A percentile compares a stretch with the other conserved stretches of the same genome.
phyloP scores from a whole-genome alignment of 2,797 vertebrate species.

The Chrosomus eos region DNA sequence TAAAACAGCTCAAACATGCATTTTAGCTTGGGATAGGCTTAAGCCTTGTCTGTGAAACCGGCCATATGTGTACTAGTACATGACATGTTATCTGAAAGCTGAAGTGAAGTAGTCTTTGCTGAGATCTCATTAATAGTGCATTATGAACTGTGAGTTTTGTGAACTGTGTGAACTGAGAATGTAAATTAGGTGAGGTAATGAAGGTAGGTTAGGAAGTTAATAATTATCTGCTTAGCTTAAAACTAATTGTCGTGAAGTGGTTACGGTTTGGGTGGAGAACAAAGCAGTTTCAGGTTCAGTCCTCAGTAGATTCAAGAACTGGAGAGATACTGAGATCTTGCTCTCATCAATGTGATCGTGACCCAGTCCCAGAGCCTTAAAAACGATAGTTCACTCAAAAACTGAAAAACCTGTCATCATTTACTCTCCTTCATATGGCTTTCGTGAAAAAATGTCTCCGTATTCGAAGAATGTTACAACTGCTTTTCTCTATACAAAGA shows the following conservation, averaged over 20 bases:
- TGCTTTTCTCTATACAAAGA: not conserved
- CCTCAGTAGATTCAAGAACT: not conserved
- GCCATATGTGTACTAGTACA: not conserved
- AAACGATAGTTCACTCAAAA: no score
- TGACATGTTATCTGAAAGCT: not conserved
- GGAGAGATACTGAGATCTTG: no score
- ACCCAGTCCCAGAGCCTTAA: not conserved
- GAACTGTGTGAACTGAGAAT: not conserved
- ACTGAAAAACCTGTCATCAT: not conserved
- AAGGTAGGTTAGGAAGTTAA: not conserved
- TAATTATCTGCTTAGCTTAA: not conserved
- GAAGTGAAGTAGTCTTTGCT: not conserved
- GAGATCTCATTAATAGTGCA: not conserved
- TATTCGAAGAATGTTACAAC: not conserved
- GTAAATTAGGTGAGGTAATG: not conserved
- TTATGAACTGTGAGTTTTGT: not conserved
- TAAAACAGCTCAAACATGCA: no score
- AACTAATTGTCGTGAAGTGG: not conserved
- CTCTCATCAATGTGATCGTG: not conserved
- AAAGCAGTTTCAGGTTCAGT: not conserved
- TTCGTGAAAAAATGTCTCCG: not conserved
- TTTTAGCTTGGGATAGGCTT: no score
- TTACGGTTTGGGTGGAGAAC: not conserved
- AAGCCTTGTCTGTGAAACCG: no score
- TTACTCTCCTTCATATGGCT: not conserved